A percentile compares a stretch with the other conserved stretches of the same genome.
Evolutionary conservation across 2,888 invertebrate species (phyloP).

Genomic region (Tetramorium bicarinatum): DNA sequence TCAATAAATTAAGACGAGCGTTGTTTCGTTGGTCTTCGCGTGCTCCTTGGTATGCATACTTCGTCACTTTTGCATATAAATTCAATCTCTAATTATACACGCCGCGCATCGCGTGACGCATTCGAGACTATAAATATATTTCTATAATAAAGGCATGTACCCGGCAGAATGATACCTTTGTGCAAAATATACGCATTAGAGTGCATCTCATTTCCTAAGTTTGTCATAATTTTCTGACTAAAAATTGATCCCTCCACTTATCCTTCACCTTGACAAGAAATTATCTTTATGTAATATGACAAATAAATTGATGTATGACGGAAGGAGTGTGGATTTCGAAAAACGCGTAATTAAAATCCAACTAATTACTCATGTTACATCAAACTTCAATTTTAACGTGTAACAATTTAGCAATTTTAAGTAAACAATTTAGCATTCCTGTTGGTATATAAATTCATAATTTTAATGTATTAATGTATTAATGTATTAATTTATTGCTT

Average conservation of each 20-base stretch:
- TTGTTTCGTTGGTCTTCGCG: background rate
- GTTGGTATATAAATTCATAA: background rate
- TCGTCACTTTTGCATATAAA: slow-evolving; percentile 9
- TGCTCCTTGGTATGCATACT: background rate
- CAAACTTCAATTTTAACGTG: slow-evolving; percentile 10
- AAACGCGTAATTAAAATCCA: slow-evolving; percentile 1
- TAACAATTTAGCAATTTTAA: background rate
- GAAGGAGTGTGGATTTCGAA: slow-evolving; percentile 29
- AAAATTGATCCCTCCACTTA: background rate
- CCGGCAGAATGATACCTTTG: background rate
- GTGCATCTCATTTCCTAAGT: background rate
- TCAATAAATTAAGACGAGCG: background rate
- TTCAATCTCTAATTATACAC: slow-evolving; percentile 30
- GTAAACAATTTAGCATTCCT: background rate
- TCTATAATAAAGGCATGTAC: slow-evolving; percentile 15
- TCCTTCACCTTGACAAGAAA: background rate
- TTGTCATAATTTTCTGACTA: background rate
- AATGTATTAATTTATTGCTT: background rate
- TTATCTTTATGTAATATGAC: background rate
- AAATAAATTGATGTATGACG: background rate
- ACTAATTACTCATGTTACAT: background rate
- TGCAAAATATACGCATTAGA: background rate
- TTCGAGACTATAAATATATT: slow-evolving; percentile 25
- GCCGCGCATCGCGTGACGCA: slow-evolving; percentile 15
- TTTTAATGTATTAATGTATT: no score